phyloP scores from a whole-genome alignment of 2,888 invertebrate species.

The Temnothorax ravouxi region DNA sequence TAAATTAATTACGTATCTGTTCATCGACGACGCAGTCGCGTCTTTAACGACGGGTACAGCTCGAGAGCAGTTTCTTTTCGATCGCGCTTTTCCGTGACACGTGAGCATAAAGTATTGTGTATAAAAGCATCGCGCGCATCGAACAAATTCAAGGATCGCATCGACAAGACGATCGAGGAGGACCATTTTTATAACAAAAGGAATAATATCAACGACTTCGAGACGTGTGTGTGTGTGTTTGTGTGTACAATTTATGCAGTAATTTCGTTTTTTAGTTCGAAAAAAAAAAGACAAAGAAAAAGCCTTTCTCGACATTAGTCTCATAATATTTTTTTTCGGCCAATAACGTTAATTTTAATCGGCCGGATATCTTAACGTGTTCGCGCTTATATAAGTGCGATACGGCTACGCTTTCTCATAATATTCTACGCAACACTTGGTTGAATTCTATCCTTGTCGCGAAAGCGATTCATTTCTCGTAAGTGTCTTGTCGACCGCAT shows the following conservation, averaged over 20 bases:
- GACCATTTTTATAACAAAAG: background rate
- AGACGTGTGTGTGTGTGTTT: too few species aligned
- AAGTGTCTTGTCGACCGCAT: slow-evolving; percentile 45
- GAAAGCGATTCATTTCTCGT: background rate
- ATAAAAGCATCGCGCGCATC: background rate
- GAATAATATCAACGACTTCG: background rate
- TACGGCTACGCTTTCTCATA: background rate
- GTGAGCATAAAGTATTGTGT: background rate
- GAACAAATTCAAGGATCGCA: slow-evolving; percentile 6
- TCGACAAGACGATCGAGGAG: slow-evolving; percentile 20
- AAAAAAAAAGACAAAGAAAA: background rate
- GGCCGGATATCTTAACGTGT: background rate
- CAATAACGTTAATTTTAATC: background rate
- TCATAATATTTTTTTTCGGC: background rate
- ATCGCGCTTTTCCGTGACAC: background rate
- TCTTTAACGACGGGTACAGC: slow-evolving; percentile 10
- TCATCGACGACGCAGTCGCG: background rate
- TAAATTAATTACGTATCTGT: too few species aligned
- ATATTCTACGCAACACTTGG: background rate
- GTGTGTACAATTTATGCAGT: too few species aligned
- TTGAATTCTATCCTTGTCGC: background rate
- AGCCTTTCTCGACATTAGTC: background rate
- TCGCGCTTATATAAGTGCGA: background rate
- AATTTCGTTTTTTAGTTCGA: background rate
- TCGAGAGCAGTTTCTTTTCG: slow-evolving; percentile 28